phyloP scores from a whole-genome alignment of 2,113 vertebrate species.

The Oreocharis arfaki region DNA sequence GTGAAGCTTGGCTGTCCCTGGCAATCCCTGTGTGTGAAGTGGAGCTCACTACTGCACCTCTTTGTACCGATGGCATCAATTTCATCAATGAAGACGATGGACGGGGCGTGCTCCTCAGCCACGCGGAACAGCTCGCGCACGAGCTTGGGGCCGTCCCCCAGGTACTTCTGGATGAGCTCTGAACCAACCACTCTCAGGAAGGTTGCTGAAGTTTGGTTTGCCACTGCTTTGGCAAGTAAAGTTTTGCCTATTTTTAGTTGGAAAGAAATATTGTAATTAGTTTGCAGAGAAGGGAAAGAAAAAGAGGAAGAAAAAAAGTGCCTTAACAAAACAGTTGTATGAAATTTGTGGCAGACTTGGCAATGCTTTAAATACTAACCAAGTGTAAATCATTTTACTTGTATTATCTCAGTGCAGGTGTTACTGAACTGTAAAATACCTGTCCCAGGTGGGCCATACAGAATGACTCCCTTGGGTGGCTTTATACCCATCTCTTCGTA shows the following conservation, averaged over 20 bases:
- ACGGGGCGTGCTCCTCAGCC: slow-evolving; percentile 93
- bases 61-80: slow-evolving; percentile 98
- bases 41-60: slow-evolving; percentile 66
- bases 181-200: slow-evolving; percentile 96
- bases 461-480: slow-evolving; percentile 96
- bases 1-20: fast-evolving
- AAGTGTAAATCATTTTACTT: neutral
- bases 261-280: neutral
- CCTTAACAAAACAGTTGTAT: neutral
- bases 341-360: neutral
- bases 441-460: slow-evolving; percentile 95
- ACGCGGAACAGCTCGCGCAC: slow-evolving; percentile 94
- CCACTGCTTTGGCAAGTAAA: slow-evolving; percentile 93
- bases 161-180: slow-evolving; percentile 96
- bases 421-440: slow-evolving; percentile 64
- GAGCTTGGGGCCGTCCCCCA: slow-evolving; percentile 93
- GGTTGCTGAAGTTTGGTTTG: slow-evolving; percentile 97
- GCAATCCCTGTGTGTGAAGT: fast-evolving
- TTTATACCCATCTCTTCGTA: slow-evolving; percentile 99
- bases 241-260: slow-evolving; percentile 84
- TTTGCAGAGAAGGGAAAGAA: neutral
- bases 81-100: slow-evolving; percentile 98
- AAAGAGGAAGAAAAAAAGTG: no score
- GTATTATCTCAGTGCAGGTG: neutral
- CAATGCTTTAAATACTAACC: neutral